Evolutionary conservation across 2,113 vertebrate genomes (phyloP).

Genomic region (Nothocercus nigrocapillus): DNA sequence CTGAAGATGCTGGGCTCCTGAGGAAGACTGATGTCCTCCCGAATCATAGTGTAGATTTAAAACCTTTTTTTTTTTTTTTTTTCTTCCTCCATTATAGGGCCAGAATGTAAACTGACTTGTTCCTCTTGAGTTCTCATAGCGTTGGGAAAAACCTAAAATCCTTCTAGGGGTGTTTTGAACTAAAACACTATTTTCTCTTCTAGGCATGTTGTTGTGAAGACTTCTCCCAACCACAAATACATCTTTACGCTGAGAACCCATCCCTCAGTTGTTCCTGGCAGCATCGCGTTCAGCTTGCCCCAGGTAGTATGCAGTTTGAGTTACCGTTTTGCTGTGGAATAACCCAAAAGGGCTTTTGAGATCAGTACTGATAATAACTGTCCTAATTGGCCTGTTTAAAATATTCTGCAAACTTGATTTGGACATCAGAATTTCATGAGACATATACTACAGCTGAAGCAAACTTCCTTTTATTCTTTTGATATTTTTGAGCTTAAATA

Average conservation of each 20-base stretch:
- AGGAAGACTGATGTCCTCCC: neutral
- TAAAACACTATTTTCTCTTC: slow-evolving; percentile 25
- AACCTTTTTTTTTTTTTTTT: neutral
- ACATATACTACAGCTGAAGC: neutral
- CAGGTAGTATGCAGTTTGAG: slow-evolving; percentile 80
- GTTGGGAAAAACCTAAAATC: neutral
- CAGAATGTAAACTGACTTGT: neutral
- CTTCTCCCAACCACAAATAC: slow-evolving; percentile 87
- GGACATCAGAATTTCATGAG: neutral
- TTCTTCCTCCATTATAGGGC: neutral
- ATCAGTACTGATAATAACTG: neutral
- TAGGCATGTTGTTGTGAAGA: slow-evolving; percentile 91
- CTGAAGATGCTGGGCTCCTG: neutral
- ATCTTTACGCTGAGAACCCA: slow-evolving; percentile 90
- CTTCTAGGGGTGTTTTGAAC: neutral
- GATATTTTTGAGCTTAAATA: neutral
- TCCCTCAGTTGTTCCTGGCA: slow-evolving; percentile 80
- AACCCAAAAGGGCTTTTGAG: neutral
- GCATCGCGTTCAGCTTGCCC: slow-evolving; percentile 92
- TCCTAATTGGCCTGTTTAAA: neutral
- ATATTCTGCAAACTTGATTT: neutral
- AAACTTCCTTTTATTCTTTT: neutral
- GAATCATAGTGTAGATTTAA: fast-evolving
- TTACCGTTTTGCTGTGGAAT: neutral
- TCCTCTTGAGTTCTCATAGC: neutral